Percentiles rank a stretch among this genome's conserved stretches.
Evolutionary conservation across 2,113 vertebrate genomes (phyloP).

Genomic region (Siphamia tubifer): DNA sequence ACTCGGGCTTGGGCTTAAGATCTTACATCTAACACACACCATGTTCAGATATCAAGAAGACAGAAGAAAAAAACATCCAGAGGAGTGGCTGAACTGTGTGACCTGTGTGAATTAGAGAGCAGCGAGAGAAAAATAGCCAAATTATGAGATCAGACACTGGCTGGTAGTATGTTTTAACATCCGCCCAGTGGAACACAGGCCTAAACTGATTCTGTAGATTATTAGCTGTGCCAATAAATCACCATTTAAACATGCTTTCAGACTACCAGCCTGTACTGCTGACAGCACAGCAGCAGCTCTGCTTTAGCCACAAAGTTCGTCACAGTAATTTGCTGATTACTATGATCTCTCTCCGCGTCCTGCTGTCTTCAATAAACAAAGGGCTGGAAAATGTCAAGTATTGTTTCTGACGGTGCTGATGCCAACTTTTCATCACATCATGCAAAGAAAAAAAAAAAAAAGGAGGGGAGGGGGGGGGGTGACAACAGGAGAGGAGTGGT

Average conservation of each 20-base stretch:
- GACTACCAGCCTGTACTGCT: background rate
- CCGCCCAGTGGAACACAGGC: constrained; percentile 19
- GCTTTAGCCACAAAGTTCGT: constrained; percentile 1
- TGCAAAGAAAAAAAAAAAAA: constrained; percentile 15
- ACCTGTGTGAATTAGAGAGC: constrained; percentile 31
- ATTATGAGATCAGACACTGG: constrained; percentile 58
- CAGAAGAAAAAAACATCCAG: background rate
- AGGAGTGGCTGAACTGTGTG: constrained; percentile 16
- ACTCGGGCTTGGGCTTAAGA: no score
- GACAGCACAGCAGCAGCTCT: background rate
- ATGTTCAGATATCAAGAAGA: background rate
- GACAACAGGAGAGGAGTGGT: constrained; percentile 25
- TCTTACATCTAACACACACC: background rate
- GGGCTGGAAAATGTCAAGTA: constrained; percentile 29
- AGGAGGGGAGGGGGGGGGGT: no score
- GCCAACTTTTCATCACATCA: constrained; percentile 22
- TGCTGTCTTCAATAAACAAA: background rate
- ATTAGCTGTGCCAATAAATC: constrained; percentile 46
- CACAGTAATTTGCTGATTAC: constrained; percentile 31
- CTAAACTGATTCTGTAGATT: constrained; percentile 27
- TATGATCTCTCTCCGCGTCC: constrained; percentile 8
- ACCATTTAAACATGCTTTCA: constrained; percentile 25
- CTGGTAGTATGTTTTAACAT: constrained; percentile 37
- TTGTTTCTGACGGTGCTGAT: constrained; percentile 23
- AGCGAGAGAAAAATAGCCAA: constrained; percentile 36